Base-by-base conservation (phyloP, 2,797 vertebrate species). In the Falco biarmicus region DNA sequence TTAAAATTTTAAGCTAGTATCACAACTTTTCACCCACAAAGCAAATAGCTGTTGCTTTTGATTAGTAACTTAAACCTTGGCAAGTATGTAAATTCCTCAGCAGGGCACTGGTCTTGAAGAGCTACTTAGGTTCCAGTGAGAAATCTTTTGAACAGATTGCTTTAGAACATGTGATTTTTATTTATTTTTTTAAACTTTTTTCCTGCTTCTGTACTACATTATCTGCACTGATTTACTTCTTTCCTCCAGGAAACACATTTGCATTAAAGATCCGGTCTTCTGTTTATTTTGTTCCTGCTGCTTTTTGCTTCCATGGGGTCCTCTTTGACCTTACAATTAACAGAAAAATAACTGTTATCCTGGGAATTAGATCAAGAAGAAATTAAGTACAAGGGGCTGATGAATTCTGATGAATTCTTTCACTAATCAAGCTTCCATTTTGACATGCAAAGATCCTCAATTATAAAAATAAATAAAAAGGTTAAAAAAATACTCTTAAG, bases 161-260 rank as follows among this genome's bases (percentile, higher is more conserved):
- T 91, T 95, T 77, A 77, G 71, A 92, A 64, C 75, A 82, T 91
- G 75, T 80, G 90, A 76, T 68, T 75, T 74, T 53, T 31, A 4
- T 31, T 71, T 83, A 70, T 45, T 60, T 50, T 5, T 32, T 25
- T 3, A 5, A 70, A 13, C 5, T n/a, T 91, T 95, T 92, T 84
- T 59, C 89, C 76, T 96, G 65, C 77, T 80, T 91, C 86, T 95
- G 50, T 87, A n/a, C 47, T 61, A 34, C 60, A 61, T 95, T 94
- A 95, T 95, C 88, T 94, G 41, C 29, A 54, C 84, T 87, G 71
- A 92, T 93, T 93, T 95, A 71, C 87, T 87, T 50, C 81, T 85
- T 87, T 96, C 90, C 78, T 92, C 4, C 93, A 95, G 96, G 96
- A 97, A 96, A 89, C 93, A 95, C 84, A 85, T 93, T 93, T 93